Conservation (phyloP, 1,140 invertebrate genomes). For the Polypedilum pembai region DNA sequence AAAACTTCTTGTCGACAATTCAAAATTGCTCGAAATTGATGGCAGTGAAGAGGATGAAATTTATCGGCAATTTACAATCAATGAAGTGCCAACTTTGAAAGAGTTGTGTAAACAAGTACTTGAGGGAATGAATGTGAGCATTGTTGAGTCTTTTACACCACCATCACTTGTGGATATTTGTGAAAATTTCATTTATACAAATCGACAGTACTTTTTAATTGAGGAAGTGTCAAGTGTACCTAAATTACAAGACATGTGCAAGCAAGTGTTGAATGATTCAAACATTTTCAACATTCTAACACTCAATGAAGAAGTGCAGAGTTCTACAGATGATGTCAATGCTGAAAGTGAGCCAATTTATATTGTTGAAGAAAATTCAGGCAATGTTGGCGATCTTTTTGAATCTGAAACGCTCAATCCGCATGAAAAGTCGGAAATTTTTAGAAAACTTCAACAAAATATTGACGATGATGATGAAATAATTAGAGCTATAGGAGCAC, state of each 20-base stretch:
- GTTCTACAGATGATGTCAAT: background rate
- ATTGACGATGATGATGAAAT: constrained; percentile 22
- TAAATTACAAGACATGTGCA: background rate
- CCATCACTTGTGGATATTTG: background rate
- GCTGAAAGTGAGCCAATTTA: constrained; percentile 17
- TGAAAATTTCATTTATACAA: background rate
- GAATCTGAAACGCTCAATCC: background rate
- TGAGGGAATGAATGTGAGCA: background rate
- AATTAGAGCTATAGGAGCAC: background rate
- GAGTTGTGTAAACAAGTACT: background rate
- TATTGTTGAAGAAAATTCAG: constrained; percentile 25
- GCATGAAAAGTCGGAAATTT: background rate
- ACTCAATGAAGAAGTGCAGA: constrained; percentile 6
- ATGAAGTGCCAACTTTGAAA: background rate
- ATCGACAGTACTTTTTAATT: background rate
- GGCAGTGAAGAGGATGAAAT: background rate
- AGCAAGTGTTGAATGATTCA: background rate
- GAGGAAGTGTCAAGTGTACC: constrained; percentile 19
- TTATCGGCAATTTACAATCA: background rate
- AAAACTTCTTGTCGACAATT: background rate
- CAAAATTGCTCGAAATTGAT: background rate
- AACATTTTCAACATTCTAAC: constrained; percentile 10
- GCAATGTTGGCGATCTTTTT: background rate
- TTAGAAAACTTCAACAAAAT: constrained; percentile 7
- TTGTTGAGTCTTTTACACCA: constrained; percentile 1